Evolutionary conservation across 1,140 invertebrate genomes (phyloP).

Genomic region (Diorhabda carinulata): DNA sequence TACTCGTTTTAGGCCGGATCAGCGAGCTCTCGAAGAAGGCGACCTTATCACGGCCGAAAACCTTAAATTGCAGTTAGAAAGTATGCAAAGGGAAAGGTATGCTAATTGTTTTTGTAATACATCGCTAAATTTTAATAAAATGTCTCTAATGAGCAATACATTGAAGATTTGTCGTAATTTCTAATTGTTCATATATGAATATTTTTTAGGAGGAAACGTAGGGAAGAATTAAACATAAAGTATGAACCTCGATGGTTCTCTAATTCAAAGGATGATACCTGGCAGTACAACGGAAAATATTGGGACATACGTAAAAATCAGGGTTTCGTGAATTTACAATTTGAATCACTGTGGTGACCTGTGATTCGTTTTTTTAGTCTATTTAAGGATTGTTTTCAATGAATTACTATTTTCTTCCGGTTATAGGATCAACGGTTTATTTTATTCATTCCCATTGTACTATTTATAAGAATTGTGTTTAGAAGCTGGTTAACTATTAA

Average conservation of each 20-base stretch:
- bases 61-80: conserved; percentile 66
- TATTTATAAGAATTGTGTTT: background rate
- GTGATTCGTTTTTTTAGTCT: conserved; percentile 3
- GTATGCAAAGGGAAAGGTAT: conserved; percentile 60
- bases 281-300: conserved; percentile 61
- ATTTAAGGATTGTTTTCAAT: conserved; percentile 6
- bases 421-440: background rate
- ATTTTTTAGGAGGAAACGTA: conserved; percentile 50
- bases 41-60: conserved; percentile 67
- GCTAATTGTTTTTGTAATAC: background rate
- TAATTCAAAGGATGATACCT: conserved; percentile 54
- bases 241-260: conserved; percentile 63
- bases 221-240: conserved; percentile 54
- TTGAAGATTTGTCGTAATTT: no score
- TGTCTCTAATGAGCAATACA: no score
- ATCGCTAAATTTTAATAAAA: no score
- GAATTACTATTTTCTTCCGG: background rate
- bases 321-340: conserved; percentile 56
- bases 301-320: conserved; percentile 55
- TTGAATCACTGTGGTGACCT: conserved; percentile 55
- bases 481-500: background rate
- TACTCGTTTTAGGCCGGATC: conserved; percentile 59
- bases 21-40: conserved; percentile 70
- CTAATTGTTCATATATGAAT: no score
- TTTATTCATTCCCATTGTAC: conserved; percentile 2